Evolutionary conservation across 1,140 invertebrate genomes (phyloP).

Genomic region (Andricus grossulariae): DNA sequence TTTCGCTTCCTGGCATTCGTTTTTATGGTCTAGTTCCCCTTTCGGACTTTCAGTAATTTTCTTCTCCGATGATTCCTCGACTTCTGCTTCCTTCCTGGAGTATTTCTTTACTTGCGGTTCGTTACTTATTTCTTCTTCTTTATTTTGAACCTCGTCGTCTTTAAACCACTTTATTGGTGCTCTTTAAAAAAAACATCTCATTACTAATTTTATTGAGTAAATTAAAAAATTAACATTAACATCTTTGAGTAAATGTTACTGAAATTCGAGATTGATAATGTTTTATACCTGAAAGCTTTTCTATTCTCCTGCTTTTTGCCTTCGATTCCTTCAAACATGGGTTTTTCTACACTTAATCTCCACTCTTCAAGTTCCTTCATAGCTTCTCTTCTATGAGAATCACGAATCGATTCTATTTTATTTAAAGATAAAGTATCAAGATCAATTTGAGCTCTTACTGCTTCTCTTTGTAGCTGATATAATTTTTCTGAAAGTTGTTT

Average conservation of each 20-base stretch:
- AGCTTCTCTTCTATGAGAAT: conserved; percentile 78
- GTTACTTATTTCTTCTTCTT: neutral
- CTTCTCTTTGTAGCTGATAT: conserved; percentile 73
- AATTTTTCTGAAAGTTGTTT: conserved; percentile 60
- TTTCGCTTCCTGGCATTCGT: neutral
- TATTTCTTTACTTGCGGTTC: conserved; percentile 18
- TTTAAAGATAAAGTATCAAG: conserved; percentile 76
- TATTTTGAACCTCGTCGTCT: conserved; percentile 35
- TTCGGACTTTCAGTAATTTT: conserved; percentile 25
- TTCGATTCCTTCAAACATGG: conserved; percentile 54
- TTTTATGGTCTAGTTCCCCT: conserved; percentile 18
- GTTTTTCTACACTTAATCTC: conserved; percentile 69
- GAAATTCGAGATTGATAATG: neutral
- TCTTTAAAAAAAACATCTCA: conserved; percentile 42
- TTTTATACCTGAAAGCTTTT: conserved; percentile 58
- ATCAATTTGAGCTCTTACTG: conserved; percentile 80
- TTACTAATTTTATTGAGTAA: neutral
- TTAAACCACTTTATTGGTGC: conserved; percentile 61
- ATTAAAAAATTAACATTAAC: neutral
- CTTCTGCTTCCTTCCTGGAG: neutral
- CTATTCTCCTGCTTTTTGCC: conserved; percentile 61
- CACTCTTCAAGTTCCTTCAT: conserved; percentile 82
- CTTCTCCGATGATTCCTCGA: neutral
- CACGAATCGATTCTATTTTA: conserved; percentile 78
- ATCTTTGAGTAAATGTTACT: no score